Conservation (phyloP, 1,140 invertebrate species). For the Pachyrhynchus sulphureomaculatus region DNA sequence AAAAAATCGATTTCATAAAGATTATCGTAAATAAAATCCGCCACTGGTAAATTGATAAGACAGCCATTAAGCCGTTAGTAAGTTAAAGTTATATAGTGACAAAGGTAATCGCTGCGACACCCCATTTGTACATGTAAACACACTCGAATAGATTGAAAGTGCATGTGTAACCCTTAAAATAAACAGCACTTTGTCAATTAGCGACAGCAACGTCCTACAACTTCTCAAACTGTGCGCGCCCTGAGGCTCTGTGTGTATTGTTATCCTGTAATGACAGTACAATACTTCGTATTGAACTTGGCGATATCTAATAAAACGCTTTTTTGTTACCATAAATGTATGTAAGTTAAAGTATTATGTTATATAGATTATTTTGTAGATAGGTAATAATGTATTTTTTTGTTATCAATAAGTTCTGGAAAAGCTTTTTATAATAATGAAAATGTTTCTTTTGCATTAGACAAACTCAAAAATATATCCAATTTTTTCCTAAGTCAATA, state of each 20-base stretch:
- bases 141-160: slow-evolving; percentile 43
- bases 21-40: too few species aligned
- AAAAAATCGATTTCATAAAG: too few species aligned
- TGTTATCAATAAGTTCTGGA: too few species aligned
- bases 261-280: slow-evolving; percentile 10
- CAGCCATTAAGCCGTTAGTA: background rate
- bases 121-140: slow-evolving; percentile 39
- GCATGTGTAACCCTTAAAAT: slow-evolving; percentile 44
- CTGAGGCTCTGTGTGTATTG: slow-evolving; percentile 4
- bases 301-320: too few species aligned
- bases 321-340: too few species aligned
- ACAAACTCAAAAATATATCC: too few species aligned
- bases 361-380: too few species aligned
- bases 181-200: slow-evolving; percentile 44
- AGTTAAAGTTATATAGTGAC: slow-evolving; percentile 8
- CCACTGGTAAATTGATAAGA: background rate
- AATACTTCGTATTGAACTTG: background rate
- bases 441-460: too few species aligned
- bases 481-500: too few species aligned
- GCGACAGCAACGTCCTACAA: slow-evolving; percentile 34
- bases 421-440: too few species aligned
- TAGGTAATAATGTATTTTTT: too few species aligned
- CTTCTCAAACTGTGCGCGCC: slow-evolving; percentile 17
- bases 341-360: too few species aligned
- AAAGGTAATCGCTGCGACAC: slow-evolving; percentile 30